Conservation (phyloP, 1,140 invertebrate species). For the Zeugodacus cucurbitae region DNA sequence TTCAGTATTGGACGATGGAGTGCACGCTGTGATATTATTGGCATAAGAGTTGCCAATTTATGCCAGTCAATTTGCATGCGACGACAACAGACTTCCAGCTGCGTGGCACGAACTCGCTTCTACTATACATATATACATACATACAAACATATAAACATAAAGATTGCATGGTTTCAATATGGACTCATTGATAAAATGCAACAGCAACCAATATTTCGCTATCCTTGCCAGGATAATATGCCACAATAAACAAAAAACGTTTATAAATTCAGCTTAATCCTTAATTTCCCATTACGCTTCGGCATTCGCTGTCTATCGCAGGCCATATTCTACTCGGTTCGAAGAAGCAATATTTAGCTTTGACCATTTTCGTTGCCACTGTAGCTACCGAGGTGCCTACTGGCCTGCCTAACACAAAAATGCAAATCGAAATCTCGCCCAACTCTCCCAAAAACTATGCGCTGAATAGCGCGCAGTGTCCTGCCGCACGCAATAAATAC, state of each 20-base stretch:
- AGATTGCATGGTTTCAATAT: too few species aligned
- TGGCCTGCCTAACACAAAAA: background rate
- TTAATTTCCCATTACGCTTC: conserved; percentile 49
- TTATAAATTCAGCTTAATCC: conserved; percentile 66
- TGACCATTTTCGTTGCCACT: background rate
- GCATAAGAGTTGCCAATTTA: conserved; percentile 54
- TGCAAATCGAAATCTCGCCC: background rate
- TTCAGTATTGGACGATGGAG: background rate
- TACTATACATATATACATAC: background rate
- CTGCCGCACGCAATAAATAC: conserved; percentile 49
- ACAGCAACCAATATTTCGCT: background rate
- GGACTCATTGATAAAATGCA: background rate
- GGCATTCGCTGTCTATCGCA: background rate
- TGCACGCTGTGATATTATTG: background rate
- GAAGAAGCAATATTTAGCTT: background rate
- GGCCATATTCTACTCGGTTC: background rate
- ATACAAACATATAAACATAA: too few species aligned
- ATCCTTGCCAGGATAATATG: conserved; percentile 15
- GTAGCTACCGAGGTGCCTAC: background rate
- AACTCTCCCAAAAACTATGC: background rate
- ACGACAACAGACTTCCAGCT: conserved; percentile 20
- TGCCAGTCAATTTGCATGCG: conserved; percentile 62
- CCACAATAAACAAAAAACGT: conserved; percentile 50
- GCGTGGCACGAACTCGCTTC: background rate
- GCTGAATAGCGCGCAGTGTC: background rate